A percentile compares a stretch with the other conserved stretches of the same genome.
Conservation (phyloP, 2,888 invertebrate species). For the Drosophila macrothrix region DNA sequence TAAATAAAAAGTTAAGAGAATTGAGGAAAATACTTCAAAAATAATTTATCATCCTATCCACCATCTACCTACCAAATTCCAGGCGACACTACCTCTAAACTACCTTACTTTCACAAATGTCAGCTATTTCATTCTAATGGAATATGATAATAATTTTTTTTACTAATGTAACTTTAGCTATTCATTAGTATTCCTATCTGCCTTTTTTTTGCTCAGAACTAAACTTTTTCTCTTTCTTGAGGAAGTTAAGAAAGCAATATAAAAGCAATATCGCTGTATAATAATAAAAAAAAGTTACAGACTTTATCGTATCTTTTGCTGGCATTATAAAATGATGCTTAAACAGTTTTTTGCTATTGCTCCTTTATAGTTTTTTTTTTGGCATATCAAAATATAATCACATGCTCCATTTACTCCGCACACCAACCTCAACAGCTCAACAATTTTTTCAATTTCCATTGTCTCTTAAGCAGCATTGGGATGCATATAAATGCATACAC, state of each 20-base stretch:
- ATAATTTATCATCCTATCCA: neutral
- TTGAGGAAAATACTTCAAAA: neutral
- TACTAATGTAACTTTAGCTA: neutral
- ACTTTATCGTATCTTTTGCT: neutral
- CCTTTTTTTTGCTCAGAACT: neutral
- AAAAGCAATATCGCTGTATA: neutral
- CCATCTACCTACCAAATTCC: too few relatives aligned
- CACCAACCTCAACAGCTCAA: neutral
- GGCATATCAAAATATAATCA: neutral
- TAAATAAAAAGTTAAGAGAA: neutral
- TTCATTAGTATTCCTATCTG: neutral
- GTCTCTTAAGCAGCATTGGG: neutral
- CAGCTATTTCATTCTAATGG: neutral
- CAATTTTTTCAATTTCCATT: constrained; percentile 25
- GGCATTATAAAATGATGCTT: neutral
- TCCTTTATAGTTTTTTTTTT: neutral
- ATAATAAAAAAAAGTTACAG: neutral
- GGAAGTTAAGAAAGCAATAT: neutral
- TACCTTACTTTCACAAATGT: neutral
- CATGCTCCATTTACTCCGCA: neutral
- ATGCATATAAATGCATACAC: neutral
- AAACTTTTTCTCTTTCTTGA: neutral
- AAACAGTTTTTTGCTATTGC: neutral
- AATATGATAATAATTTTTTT: neutral
- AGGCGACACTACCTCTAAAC: neutral